These are phyloP conservation scores for Aphelenchoides besseyi DNA, from an alignment of 1,140 invertebrate genomes.

Conservation along the genomic window DNA sequence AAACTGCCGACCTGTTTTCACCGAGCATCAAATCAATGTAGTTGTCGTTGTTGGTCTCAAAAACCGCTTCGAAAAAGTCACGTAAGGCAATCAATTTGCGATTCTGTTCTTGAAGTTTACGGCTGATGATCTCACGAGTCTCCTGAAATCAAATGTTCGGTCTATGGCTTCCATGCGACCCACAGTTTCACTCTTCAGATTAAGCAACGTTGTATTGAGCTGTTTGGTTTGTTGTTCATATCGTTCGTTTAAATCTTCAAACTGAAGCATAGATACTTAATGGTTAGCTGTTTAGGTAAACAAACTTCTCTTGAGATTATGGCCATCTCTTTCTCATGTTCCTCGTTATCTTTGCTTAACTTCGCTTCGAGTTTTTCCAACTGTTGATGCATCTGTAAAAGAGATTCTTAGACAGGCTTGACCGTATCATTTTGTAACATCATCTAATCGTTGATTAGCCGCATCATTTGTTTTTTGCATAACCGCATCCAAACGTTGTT, in stretches of 20 bases:
- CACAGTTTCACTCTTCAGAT: constrained; percentile 25
- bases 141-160: constrained; percentile 3
- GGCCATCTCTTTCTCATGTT: constrained; percentile 10
- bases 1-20: constrained; percentile 26
- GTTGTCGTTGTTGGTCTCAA: constrained; percentile 33
- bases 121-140: background rate
- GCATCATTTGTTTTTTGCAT: constrained; percentile 32
- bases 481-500: constrained; percentile 32
- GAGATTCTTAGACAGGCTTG: background rate
- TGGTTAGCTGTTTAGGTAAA: background rate
- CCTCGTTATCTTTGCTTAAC: background rate
- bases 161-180: background rate
- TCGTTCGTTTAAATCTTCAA: constrained; percentile 6
- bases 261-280: background rate
- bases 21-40: constrained; percentile 39
- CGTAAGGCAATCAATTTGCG: constrained; percentile 19
- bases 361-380: background rate
- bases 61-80: constrained; percentile 24
- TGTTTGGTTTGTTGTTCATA: background rate
- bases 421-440: too few relatives aligned
- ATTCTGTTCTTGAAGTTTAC: constrained; percentile 30
- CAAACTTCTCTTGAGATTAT: constrained; percentile 5
- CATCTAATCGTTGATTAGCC: background rate
- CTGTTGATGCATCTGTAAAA: background rate
- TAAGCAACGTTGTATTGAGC: background rate